Base-by-base conservation (phyloP, 2,113 vertebrate genomes). In the Anhinga rufa region DNA sequence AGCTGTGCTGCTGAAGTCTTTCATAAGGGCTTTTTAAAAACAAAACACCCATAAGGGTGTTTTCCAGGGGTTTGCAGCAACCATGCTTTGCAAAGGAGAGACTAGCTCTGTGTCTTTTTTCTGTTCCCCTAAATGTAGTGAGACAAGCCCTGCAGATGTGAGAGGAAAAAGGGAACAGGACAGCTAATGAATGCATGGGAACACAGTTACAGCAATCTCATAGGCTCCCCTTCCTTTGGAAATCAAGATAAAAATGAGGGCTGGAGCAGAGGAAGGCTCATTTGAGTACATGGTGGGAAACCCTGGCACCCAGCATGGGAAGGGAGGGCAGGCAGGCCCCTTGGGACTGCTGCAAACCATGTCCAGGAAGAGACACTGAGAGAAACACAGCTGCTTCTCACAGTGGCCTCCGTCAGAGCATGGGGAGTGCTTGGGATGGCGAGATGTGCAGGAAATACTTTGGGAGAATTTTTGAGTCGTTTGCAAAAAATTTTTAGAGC, bases 261-360 rank as follows among this genome's bases (percentile, higher is more conserved):
- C 31, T 86, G 76, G 57, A 71, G 44, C 58, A 34, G 32, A 70
- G 34, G 44, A 65, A 71, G 40, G 26, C 20, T 61, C 19, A 58
- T 34, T 18, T 25, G 52, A 60, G 46, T 28, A 48, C 8, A 1
- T 10, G 34, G 3, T 60, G 64, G 70, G 34, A 90, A 65, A 11
- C 46, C 25, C 38, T 60, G 57, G 42, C 9, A 15, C 29, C 2
- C 0, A 0, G 28, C 14, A 17, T 9, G 22, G 61, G 42, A 68
- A 66, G 26, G 19, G 61, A 49, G 54, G 20, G 29, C n/a, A 69
- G 36, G 55, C 34, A 71, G 17, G 17, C 9, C 60, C 60, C 42
- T 76, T 6, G 8, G 51, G 28, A 18, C 29, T 62, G 42, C 75
- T 69, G 28, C 28, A 3, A 46, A 44, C 18, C 54, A 75, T 12